phyloP scores from a whole-genome alignment of 2,888 invertebrate genomes.

The Xanthia togata region DNA sequence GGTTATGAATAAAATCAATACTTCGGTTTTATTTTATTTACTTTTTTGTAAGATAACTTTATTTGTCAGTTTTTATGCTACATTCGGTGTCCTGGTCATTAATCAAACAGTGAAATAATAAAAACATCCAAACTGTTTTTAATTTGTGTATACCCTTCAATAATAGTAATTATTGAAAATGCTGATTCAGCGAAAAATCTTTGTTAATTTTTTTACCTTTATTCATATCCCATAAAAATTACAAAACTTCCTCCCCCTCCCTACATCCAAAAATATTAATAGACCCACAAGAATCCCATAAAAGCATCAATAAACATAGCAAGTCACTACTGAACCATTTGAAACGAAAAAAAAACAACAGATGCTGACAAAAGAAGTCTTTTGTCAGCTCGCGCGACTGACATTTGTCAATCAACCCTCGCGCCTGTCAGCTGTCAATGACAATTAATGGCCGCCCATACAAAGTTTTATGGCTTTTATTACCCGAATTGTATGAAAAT shows the following conservation, averaged over 20 bases:
- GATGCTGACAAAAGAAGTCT: constrained; percentile 67
- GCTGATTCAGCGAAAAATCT: constrained; percentile 24
- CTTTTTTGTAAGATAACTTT: no score
- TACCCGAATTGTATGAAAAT: constrained; percentile 86
- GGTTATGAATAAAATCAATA: no score
- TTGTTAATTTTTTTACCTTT: not conserved
- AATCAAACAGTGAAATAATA: not conserved
- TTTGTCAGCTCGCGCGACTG: constrained; percentile 77
- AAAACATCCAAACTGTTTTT: not conserved
- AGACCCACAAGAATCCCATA: constrained; percentile 49
- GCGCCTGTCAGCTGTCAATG: constrained; percentile 88
- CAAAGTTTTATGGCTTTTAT: constrained; percentile 89
- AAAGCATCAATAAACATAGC: constrained; percentile 65
- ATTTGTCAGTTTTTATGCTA: no score
- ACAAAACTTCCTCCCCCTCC: constrained; percentile 26
- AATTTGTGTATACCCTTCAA: no score
- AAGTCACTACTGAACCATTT: constrained; percentile 68
- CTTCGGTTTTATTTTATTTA: not conserved
- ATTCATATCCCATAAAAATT: constrained; percentile 22
- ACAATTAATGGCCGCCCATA: constrained; percentile 89
- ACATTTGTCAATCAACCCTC: constrained; percentile 90
- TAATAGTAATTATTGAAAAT: not conserved
- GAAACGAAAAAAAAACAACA: constrained; percentile 65
- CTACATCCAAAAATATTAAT: constrained; percentile 41
- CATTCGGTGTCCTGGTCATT: not conserved